Evolutionary conservation across 1,140 invertebrate species (phyloP).

Genomic region (Drosophila azteca): DNA sequence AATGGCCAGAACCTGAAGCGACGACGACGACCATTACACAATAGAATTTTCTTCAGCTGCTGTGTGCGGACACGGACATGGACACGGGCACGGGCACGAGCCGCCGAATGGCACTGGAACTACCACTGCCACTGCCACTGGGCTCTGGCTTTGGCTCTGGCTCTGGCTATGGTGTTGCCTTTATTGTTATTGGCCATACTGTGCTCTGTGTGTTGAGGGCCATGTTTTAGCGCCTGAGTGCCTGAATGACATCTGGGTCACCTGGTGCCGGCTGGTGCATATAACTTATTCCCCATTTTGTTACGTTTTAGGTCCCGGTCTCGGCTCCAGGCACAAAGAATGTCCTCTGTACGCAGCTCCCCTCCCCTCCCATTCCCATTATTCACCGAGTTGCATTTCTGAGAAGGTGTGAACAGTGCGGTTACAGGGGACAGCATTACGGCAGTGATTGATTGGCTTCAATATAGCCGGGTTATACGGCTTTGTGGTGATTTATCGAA

Average conservation of each 20-base stretch:
- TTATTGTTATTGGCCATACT: constrained; percentile 76
- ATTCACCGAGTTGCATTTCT: constrained; percentile 3
- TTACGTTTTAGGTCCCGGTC: too few species aligned
- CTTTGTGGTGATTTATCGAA: too few species aligned
- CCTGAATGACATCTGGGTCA: constrained; percentile 77
- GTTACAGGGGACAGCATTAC: too few species aligned
- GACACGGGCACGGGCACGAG: too few species aligned
- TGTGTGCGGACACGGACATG: constrained; percentile 9
- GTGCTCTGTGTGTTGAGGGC: constrained; percentile 34
- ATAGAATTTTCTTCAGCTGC: constrained; percentile 52
- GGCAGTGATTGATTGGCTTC: too few species aligned
- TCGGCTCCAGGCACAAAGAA: too few species aligned
- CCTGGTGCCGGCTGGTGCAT: constrained; percentile 49
- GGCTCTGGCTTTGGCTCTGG: constrained; percentile 20
- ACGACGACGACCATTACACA: constrained; percentile 69
- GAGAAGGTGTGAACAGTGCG: constrained; percentile 8
- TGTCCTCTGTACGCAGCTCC: too few species aligned
- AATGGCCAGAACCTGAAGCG: constrained; percentile 43
- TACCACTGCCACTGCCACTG: constrained; percentile 22
- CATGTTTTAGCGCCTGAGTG: constrained; percentile 69
- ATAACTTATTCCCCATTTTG: constrained; percentile 52
- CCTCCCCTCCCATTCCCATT: too few species aligned
- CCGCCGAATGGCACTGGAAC: constrained; percentile 7
- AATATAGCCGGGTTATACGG: too few species aligned
- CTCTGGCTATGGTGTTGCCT: constrained; percentile 40